Conservation (phyloP, 2,797 vertebrate genomes). For the Lacerta bilineata region DNA sequence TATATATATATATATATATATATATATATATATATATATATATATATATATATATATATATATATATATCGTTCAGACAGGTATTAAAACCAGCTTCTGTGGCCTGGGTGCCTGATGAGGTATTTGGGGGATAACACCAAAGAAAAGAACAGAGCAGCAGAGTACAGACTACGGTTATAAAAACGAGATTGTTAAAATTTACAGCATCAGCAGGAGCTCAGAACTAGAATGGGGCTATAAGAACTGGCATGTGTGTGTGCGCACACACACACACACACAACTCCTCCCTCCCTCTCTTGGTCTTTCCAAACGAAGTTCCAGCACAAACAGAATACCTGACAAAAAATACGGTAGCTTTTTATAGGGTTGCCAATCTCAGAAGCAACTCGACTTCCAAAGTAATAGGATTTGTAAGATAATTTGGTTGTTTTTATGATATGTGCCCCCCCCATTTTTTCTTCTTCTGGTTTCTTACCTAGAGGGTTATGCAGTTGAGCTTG, state of each 20-base stretch:
- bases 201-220: not conserved
- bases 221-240: not conserved
- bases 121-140: not conserved
- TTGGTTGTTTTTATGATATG: not conserved
- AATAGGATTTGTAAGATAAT: not conserved
- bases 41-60: no score
- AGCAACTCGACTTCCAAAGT: not conserved
- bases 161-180: not conserved
- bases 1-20: no score
- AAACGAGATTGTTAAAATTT: constrained; percentile 33
- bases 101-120: constrained; percentile 33
- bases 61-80: constrained; percentile 10
- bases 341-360: not conserved
- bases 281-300: no score
- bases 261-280: not conserved
- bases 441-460: no score
- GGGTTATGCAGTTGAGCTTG: not conserved
- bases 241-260: not conserved
- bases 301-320: not conserved
- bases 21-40: no score
- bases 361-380: not conserved
- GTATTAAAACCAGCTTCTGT: constrained; percentile 24
- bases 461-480: no score
- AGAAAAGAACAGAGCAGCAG: not conserved
- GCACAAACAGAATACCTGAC: not conserved